Base-by-base conservation (phyloP, 1,140 invertebrate genomes). In the Drosophila carrolli region DNA sequence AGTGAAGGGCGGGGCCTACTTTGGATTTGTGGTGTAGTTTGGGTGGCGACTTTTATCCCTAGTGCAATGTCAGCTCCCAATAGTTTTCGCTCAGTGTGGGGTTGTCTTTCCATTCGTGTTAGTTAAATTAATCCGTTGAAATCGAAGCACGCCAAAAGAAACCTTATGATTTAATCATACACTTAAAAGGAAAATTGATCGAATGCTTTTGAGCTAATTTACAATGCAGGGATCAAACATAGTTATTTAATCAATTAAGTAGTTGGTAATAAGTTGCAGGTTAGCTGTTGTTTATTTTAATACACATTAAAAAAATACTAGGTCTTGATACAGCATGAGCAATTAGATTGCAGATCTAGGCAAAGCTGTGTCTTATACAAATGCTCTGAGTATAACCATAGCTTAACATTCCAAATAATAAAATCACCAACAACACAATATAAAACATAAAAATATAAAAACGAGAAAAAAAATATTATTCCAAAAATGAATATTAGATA, bases 1-100 rank as follows among this genome's bases (percentile, higher is more conserved):
- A 44, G 14, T 13, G 0, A 16, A 71, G 67, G 67, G 65, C 51
- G 67, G 65, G 46, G 65, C 63, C 35, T 51, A 16, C n/a, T 29
- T 19, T 10, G 37, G 23, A n/a, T 63, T 41, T 32, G 13, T 47
- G n/a, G 16, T 27, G 27, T 35, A 23, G 27, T 14, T 63, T 41
- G n/a, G n/a, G n/a, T n/a, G n/a, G n/a, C n/a, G n/a, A 50, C 41
- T 67, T 40, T 47, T 44, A 19, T 41, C 10, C 10, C 11, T 7
- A 35, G 19, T 43, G 16, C 27, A 58, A 19, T 46, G 27, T 35
- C 23, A 43, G 37, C 62, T 47, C 32, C 43, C 2, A 46, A 9
- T 7, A 60, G 16, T 43, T 35, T 63, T 29, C 16, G 40, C 29
- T 60, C 55, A 63, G 60, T 63, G 60, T 60, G 16, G 43, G 43